Evolutionary conservation across 37 sponge, comb jelly and placozoan species (phyloP).

Genomic region (Hexactinellida sp.): DNA sequence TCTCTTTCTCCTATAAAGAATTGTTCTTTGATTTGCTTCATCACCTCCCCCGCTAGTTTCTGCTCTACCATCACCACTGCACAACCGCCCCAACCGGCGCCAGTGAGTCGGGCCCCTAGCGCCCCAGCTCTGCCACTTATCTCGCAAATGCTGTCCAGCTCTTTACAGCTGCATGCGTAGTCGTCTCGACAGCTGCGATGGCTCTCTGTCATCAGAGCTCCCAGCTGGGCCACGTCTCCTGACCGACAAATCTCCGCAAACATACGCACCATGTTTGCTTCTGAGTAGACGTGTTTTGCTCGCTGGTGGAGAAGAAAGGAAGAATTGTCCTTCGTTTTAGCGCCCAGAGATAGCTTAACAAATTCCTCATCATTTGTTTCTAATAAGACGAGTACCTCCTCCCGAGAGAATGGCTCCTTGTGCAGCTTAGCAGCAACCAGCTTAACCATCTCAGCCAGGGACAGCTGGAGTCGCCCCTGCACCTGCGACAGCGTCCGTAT

Average conservation of each 20-base stretch:
- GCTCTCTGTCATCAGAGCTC: constrained; percentile 76
- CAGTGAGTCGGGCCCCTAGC: constrained; percentile 78
- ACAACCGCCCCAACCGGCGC: constrained; percentile 99
- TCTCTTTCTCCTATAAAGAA: constrained; percentile 26
- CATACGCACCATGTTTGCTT: constrained; percentile 55
- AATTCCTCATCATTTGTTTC: constrained; percentile 39
- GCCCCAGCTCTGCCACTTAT: constrained; percentile 50
- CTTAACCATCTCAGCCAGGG: constrained; percentile 34
- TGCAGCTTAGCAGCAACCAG: constrained; percentile 56
- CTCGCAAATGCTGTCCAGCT: constrained; percentile 64
- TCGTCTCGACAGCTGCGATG: constrained; percentile 65
- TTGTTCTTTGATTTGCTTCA: constrained; percentile 27
- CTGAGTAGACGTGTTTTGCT: constrained; percentile 71
- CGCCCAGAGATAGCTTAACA: constrained; percentile 20
- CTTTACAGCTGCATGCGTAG: constrained; percentile 76
- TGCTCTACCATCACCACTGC: constrained; percentile 62
- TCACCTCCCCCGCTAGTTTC: constrained; percentile 31
- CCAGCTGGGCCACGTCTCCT: constrained; percentile 41
- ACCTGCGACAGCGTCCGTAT: constrained; percentile 35
- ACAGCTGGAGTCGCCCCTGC: constrained; percentile 25
- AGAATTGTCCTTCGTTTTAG: constrained; percentile 27
- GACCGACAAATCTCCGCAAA: constrained; percentile 34
- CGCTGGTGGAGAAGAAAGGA: constrained; percentile 58
- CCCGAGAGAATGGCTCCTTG: constrained; percentile 46
- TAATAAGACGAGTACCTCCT: constrained; percentile 56